These are phyloP conservation scores for Epinotia brunnichana DNA, from an alignment of 2,888 invertebrate genomes.

Conservation along the genomic window DNA sequence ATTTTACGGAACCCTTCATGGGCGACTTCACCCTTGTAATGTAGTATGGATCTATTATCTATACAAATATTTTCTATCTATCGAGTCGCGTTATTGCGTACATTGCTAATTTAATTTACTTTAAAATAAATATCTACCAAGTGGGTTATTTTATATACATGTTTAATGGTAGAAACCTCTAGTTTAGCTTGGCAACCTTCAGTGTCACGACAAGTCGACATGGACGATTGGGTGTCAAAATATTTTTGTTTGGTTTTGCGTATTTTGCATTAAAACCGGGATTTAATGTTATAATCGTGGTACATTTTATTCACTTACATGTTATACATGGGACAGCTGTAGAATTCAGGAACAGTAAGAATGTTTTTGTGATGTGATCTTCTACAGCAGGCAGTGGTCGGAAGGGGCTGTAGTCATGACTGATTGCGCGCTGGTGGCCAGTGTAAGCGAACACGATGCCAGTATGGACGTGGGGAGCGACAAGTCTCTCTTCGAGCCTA, in stretches of 20 bases:
- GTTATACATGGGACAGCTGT: slow-evolving; percentile 51
- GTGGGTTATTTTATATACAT: too few relatives aligned
- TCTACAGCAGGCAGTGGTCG: slow-evolving; percentile 56
- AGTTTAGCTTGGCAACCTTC: slow-evolving; percentile 29
- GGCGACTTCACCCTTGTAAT: too few relatives aligned
- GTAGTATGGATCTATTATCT: too few relatives aligned
- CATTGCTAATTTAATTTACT: too few relatives aligned
- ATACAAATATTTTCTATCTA: too few relatives aligned
- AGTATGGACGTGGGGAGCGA: slow-evolving; percentile 83
- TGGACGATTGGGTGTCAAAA: slow-evolving; percentile 73
- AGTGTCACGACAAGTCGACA: slow-evolving; percentile 38
- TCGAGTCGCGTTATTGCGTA: too few relatives aligned
- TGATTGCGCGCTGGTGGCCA: slow-evolving; percentile 82
- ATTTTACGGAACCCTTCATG: too few relatives aligned
- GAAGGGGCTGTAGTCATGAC: slow-evolving; percentile 80
- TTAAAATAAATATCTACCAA: too few relatives aligned
- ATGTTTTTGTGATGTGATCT: slow-evolving; percentile 69
- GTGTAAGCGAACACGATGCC: slow-evolving; percentile 82
- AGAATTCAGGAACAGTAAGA: slow-evolving; percentile 55
- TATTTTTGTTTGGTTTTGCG: slow-evolving; percentile 78
- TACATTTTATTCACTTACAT: slow-evolving; percentile 63
- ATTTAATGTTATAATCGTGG: slow-evolving; percentile 64
- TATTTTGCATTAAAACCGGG: slow-evolving; percentile 56
- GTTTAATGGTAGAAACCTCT: slow-evolving; percentile 14
- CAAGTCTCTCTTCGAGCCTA: slow-evolving; percentile 92